Base-by-base conservation (phyloP, 2,888 invertebrate genomes). In the Lasioglossum marginatum region DNA sequence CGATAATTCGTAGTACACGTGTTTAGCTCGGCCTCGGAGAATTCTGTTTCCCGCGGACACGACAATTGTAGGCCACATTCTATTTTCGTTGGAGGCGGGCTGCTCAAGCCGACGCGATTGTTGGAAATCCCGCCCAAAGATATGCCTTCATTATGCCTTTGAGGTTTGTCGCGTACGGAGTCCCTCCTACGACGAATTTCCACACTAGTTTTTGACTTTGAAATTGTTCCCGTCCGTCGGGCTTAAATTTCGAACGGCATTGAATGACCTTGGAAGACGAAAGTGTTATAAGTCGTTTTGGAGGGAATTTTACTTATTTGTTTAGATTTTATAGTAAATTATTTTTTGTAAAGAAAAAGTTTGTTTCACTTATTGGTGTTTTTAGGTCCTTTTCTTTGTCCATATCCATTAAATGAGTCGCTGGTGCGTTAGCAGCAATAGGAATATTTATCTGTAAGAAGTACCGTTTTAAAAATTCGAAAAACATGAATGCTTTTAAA, bases 1-100 rank as follows among this genome's bases (percentile, higher is more conserved):
- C 83, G 45, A 83, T 85, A 73, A 83, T 79, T 83, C 60, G 63
- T 57, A 34, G 57, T 68, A 37, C 66, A 60, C 37, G 82, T 82
- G 85, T 85, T 85, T 85, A 73, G 75, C 45, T 79, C 82, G 79
- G 83, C 83, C 57, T 72, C 79, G 16, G 37, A n/a, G 45, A 68
- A 40, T 76, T 37, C 48, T 57, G 83, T 83, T 31, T 79, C 43
- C 37, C 76, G 83, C 66, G 63, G 71, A 68, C 68, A 45, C 83
- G 83, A 83, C 83, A 85, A 85, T 85, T 85, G 83, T 85, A 79
- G 85, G 85, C 76, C 85, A 85, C 57, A 76, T 79, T 83, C 85
- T 85, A 85, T 85, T 85, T 76, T 85, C 66, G 83, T 52, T 48
- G 57, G 70, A 34, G 57, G 52, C 57, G 52, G 52, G 71, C 31